These are phyloP conservation scores for Dendrolimus kikuchii DNA, from an alignment of 1,140 invertebrate genomes.

Conservation along the genomic window DNA sequence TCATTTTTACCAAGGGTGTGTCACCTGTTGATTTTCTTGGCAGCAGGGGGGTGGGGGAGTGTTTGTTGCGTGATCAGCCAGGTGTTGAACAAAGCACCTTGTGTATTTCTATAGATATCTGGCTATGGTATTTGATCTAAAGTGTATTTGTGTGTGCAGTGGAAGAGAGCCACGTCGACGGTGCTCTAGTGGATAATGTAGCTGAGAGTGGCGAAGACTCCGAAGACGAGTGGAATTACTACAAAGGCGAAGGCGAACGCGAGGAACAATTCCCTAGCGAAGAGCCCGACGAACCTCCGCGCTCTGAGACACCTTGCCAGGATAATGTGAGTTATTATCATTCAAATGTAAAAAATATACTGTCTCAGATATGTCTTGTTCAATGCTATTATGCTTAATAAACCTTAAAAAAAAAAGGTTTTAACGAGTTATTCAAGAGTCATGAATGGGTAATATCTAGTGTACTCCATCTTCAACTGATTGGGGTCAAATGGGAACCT, in stretches of 20 bases:
- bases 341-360: too few species aligned
- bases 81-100: conserved; percentile 18
- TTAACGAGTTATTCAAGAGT: too few species aligned
- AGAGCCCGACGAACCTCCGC: conserved; percentile 50
- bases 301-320: conserved; percentile 64
- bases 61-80: conserved; percentile 23
- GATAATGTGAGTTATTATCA: conserved; percentile 49
- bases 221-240: conserved; percentile 87
- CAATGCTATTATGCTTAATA: too few species aligned
- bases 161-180: conserved; percentile 59
- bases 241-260: conserved; percentile 74
- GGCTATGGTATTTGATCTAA: conserved; percentile 25
- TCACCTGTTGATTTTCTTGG: conserved; percentile 54
- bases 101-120: conserved; percentile 5
- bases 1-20: conserved; percentile 47
- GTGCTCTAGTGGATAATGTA: conserved; percentile 78
- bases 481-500: too few species aligned
- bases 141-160: conserved; percentile 37
- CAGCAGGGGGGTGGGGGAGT: conserved; percentile 21
- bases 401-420: too few species aligned
- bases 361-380: too few species aligned
- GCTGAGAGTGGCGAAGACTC: conserved; percentile 81
- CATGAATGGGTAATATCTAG: too few species aligned
- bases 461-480: too few species aligned
- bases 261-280: conserved; percentile 45